Evolutionary conservation across 2,797 vertebrate genomes (phyloP).

Genomic region (Peromyscus melanophrys): DNA sequence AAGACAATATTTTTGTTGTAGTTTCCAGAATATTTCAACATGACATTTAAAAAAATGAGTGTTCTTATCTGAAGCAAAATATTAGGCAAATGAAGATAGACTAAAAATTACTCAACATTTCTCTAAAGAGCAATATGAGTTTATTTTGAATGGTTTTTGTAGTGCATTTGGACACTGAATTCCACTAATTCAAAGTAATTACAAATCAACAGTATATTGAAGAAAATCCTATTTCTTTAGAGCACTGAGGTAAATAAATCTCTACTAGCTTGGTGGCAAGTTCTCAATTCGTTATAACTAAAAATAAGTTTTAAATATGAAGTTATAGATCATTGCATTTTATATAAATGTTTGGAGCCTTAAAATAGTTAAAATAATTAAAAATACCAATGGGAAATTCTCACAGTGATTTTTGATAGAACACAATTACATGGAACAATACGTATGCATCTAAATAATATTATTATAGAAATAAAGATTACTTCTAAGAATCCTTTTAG

Average conservation of each 20-base stretch:
- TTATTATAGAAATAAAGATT: neutral
- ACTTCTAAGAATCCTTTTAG: neutral
- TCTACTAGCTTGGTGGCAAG: slow-evolving; percentile 52
- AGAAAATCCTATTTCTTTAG: slow-evolving; percentile 73
- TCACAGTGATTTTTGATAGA: slow-evolving; percentile 73
- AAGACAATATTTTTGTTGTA: slow-evolving; percentile 5
- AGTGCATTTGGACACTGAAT: slow-evolving; percentile 73
- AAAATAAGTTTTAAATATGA: slow-evolving; percentile 81
- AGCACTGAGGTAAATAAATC: slow-evolving; percentile 75
- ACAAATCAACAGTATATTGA: slow-evolving; percentile 69
- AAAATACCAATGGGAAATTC: slow-evolving; percentile 64
- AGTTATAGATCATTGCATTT: slow-evolving; percentile 71
- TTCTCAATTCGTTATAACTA: slow-evolving; percentile 68
- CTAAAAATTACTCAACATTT: slow-evolving; percentile 73
- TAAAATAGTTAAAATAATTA: neutral
- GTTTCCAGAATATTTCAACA: slow-evolving; percentile 71
- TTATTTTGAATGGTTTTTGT: slow-evolving; percentile 69
- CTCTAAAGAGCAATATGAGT: slow-evolving; percentile 68
- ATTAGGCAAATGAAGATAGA: slow-evolving; percentile 73
- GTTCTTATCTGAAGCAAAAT: slow-evolving; percentile 68
- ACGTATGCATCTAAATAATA: neutral
- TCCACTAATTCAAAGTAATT: slow-evolving; percentile 66
- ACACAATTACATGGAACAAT: slow-evolving; percentile 42
- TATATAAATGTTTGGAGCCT: neutral
- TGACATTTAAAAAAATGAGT: slow-evolving; percentile 48